Conservation (phyloP, 2,113 vertebrate genomes). For the Theropithecus gelada region DNA sequence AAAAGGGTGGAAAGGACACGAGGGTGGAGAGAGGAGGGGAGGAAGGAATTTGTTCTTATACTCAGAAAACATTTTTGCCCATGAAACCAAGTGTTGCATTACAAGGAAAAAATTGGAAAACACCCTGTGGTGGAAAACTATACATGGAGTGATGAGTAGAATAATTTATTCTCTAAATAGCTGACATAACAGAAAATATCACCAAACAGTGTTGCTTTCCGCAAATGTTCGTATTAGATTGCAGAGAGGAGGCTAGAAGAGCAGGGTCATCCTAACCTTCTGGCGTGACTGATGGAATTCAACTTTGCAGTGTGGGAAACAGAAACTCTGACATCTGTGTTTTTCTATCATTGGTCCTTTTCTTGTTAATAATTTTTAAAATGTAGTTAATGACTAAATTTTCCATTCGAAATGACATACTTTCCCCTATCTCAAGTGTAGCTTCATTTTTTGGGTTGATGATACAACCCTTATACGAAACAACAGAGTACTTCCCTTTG, state of each 20-base stretch:
- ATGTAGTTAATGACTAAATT: neutral
- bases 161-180: conserved; percentile 26
- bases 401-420: neutral
- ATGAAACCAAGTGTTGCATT: neutral
- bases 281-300: conserved; percentile 43
- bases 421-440: neutral
- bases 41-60: neutral
- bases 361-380: neutral
- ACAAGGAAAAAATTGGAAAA: neutral
- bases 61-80: conserved; percentile 1
- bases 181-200: conserved; percentile 27
- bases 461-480: neutral
- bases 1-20: neutral
- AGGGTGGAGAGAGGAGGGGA: accelerated
- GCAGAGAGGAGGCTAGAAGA: neutral
- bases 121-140: neutral
- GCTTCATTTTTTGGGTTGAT: neutral
- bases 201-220: conserved; percentile 1
- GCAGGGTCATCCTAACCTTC: conserved; percentile 54
- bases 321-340: neutral
- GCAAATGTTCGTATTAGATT: conserved; percentile 22
- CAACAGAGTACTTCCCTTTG: neutral
- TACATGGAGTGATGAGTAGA: neutral
- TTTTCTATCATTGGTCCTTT: neutral
- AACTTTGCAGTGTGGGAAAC: neutral